These are phyloP conservation scores for Amphiprion ocellaris DNA, from an alignment of 2,113 vertebrate genomes.

Conservation along the genomic window DNA sequence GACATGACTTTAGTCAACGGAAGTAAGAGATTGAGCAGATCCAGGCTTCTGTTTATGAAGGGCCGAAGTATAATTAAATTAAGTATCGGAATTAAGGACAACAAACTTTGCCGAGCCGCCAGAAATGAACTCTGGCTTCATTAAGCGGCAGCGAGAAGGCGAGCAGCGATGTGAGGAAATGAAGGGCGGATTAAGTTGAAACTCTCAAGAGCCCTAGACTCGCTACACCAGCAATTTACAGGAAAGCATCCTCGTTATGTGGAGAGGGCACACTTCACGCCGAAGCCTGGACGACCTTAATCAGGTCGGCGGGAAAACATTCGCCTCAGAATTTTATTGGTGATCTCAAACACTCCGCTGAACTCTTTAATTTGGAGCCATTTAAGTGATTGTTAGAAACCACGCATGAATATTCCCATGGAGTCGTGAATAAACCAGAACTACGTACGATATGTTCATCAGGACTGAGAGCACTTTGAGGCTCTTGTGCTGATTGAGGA, in stretches of 20 bases:
- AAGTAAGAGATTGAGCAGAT: background rate
- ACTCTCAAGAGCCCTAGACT: constrained; percentile 30
- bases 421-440: background rate
- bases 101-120: background rate
- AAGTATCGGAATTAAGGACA: constrained; percentile 4
- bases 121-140: constrained; percentile 24
- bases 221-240: constrained; percentile 13
- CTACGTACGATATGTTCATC: background rate
- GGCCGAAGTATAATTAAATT: constrained; percentile 26
- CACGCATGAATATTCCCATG: background rate
- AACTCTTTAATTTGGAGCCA: background rate
- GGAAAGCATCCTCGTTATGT: constrained; percentile 1
- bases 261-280: background rate
- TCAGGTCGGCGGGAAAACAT: constrained; percentile 22
- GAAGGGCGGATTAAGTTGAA: constrained; percentile 9
- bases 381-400: background rate
- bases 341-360: background rate
- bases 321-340: constrained; percentile 1
- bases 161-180: constrained; percentile 16
- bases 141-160: background rate
- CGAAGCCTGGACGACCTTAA: background rate
- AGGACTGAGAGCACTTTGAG: background rate
- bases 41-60: background rate
- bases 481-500: background rate
- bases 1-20: no score